Evolutionary conservation across 1,140 invertebrate genomes (phyloP).

Genomic region (Lepidurus arcticus): DNA sequence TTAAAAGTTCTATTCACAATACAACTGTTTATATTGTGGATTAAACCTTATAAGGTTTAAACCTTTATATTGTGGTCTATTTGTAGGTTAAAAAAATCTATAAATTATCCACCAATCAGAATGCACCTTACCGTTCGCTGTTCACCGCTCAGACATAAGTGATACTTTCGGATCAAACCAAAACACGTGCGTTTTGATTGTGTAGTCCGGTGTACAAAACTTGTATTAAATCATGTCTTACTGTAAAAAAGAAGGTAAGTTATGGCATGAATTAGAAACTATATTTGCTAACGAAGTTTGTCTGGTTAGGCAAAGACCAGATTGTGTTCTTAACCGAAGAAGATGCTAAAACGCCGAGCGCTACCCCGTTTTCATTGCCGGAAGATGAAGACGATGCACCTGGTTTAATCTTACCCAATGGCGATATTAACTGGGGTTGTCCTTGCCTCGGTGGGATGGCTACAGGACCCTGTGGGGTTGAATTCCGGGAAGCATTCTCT

Average conservation of each 20-base stretch:
- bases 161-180: too few species aligned
- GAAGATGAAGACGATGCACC: slow-evolving; percentile 56
- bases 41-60: too few species aligned
- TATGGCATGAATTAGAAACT: slow-evolving; percentile 5
- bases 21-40: too few species aligned
- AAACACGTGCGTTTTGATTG: slow-evolving; percentile 4
- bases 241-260: slow-evolving; percentile 33
- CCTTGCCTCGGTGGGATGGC: slow-evolving; percentile 94
- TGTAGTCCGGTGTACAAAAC: background rate
- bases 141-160: background rate
- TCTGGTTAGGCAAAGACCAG: slow-evolving; percentile 64
- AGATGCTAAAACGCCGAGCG: slow-evolving; percentile 62
- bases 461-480: slow-evolving; percentile 85
- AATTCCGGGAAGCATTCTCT: slow-evolving; percentile 88
- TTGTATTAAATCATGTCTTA: slow-evolving; percentile 30
- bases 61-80: too few species aligned
- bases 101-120: too few species aligned
- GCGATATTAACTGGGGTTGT: slow-evolving; percentile 94
- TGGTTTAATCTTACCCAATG: slow-evolving; percentile 77
- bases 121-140: background rate
- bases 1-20: too few species aligned
- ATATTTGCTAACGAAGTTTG: background rate
- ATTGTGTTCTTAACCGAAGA: slow-evolving; percentile 77
- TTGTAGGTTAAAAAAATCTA: too few species aligned
- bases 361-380: slow-evolving; percentile 61